Evolutionary conservation across 1,140 invertebrate genomes (phyloP), one percentile per base, ranked within the genome.

Genomic region (Druon quercuslanigerum): DNA sequence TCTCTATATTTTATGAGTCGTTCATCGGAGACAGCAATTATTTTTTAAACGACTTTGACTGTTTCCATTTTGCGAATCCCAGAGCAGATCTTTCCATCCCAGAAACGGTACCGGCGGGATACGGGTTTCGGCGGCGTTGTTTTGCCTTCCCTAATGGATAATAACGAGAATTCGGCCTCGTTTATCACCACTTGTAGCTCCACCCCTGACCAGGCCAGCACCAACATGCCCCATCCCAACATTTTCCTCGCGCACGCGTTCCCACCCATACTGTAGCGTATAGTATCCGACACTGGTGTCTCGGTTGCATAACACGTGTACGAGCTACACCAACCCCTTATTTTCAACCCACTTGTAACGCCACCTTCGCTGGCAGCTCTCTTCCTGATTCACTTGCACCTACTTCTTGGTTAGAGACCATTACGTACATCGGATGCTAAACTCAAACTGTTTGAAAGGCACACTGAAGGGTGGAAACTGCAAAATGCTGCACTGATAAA

Each of bases 151-250:
- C 80, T 81, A 87, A 87, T 87, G 87, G 86, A 85, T 87, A 89
- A 87, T 89, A 86, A 88, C 87, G 87, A 86, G 86, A 85, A 86
- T 88, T 89, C 86, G 83, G 86, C 87, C 88, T 89, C 90, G 87
- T 91, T 90, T 90, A 90, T 90, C 89, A 91, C 89, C 90, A 91
- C 90, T 90, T 91, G 90, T 91, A 87, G 89, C 89, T 87, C 83
- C 85, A 87, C 83, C 85, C 87, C 85, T 86, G 85, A 85, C 83
- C 86, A 84, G 80, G 66, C 79, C 81, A 74, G 73, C 74, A 79
- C 76, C 74, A 75, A 82, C 74, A 73, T 80, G 79, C 71, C 74
- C 79, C 57, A 66, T 66, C 33, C 57, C 20, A 72, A 76, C 75
- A 75, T 76, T 81, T 73, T 77, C 71, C 20, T 19, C 51, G 51